Evolutionary conservation across 1,140 invertebrate genomes (phyloP).

Genomic region (Drosophila nannoptera): DNA sequence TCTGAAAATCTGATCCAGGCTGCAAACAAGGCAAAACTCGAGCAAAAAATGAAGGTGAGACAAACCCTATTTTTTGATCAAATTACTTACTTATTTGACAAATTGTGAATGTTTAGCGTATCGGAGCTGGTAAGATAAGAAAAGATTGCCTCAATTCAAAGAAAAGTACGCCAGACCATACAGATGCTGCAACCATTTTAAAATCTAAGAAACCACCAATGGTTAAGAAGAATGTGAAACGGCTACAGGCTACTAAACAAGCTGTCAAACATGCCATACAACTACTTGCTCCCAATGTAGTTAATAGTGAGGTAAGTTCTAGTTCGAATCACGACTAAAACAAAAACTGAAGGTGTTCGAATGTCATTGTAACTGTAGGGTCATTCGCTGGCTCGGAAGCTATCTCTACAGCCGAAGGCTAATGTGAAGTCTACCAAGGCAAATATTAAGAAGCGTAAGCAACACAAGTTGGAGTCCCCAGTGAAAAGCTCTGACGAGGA

Average conservation of each 20-base stretch:
- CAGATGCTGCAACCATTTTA: too few relatives aligned
- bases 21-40: conserved; percentile 48
- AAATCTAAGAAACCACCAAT: background rate
- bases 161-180: too few relatives aligned
- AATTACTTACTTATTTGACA: background rate
- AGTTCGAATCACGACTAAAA: background rate
- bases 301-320: conserved; percentile 27
- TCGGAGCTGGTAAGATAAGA: conserved; percentile 16
- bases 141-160: background rate
- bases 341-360: too few relatives aligned
- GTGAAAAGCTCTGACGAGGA: conserved; percentile 63
- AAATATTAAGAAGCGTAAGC: conserved; percentile 30
- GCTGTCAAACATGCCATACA: conserved; percentile 47
- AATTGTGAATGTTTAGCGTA: conserved; percentile 21
- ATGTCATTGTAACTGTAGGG: conserved; percentile 11
- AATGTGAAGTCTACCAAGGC: background rate
- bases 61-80: background rate
- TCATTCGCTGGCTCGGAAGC: conserved; percentile 43
- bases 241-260: conserved; percentile 50
- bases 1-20: conserved; percentile 43
- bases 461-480: conserved; percentile 32
- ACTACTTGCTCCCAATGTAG: conserved; percentile 22
- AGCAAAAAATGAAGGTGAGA: conserved; percentile 48
- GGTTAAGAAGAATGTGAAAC: conserved; percentile 51
- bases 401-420: conserved; percentile 34